Base-by-base conservation (phyloP, 2,797 vertebrate species). In the Pantherophis alleghaniensis region DNA sequence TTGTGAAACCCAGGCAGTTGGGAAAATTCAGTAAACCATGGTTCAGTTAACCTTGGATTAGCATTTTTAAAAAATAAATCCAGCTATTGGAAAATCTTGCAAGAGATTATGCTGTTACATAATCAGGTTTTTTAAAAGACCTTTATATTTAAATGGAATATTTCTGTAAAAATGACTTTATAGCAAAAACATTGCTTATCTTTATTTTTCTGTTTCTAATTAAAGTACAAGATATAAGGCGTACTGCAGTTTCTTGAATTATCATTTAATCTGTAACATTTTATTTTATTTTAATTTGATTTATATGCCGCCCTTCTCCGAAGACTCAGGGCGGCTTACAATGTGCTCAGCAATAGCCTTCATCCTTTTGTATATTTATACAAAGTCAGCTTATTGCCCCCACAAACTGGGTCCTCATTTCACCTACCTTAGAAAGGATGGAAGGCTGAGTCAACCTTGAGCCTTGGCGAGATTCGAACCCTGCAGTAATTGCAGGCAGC, bases 131-230 rank as follows among this genome's bases (percentile, higher is more conserved):
- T 53, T 83, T 12, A 24, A 90, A 42, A 28, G 10, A 47, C 2
- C 37, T 79, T 37, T 55, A 10, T 22, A 53, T 74, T 86, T 42
- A 26, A 37, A 66, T 86, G 16, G 51, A 13, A 28, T 74, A 66
- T 18, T 91, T 60, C 56, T 24, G 18, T 88, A 13, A 51, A 47
- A 87, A 63, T 59, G 47, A n/a, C 32, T 26, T 89, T 61, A 28
- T 1, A 47, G n/a, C 7, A 24, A 13, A n/a, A 74, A 14, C 13
- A 10, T 24, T 2, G 11, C n/a, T 60, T 20, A 20, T 51, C 42
- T 83, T 47, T 92, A 94, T 61, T 91, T 87, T 56, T 47, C 92
- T 18, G 1, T 93, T 93, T 93, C 88, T 93, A 95, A 95, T 94
- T 86, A 93, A 93, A 42, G 2, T 93, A 0, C 0, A 92, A 89